Base-by-base conservation (phyloP, 2,797 vertebrate genomes). In the Bovichtus variegatus region DNA sequence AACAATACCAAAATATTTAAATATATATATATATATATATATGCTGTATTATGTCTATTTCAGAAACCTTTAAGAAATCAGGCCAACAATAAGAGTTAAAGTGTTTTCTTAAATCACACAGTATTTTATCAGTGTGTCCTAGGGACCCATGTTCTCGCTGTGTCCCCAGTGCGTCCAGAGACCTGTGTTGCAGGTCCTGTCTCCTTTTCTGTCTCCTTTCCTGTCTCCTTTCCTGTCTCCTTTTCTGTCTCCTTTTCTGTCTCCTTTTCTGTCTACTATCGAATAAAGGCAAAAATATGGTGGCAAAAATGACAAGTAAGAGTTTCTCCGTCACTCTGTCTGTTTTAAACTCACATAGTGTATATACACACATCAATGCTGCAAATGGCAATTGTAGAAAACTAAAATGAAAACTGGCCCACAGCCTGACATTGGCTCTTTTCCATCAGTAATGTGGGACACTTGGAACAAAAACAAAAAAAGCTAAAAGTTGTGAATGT, bases 361-460 rank as follows among this genome's bases (percentile, higher is more conserved):
- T 58, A 41, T 66, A 18, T 38, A 44, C 25, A 80, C 29, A 78
- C 57, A 71, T 70, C 70, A 71, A 21, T 64, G 38, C 70, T 74
- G 63, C 55, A 72, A 70, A 61, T 58, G 50, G 40, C 38, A 68
- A 36, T 50, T 68, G 60, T 59, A 9, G 23, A 86, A 81, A 78
- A 60, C 27, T 18, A 31, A 78, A 81, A 71, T 66, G 31, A 72
- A 84, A 82, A 46, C 74, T 89, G 86, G 85, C 88, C 75, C 21
- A 31, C 38, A 88, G 71, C 77, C 86, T 81, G 75, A 71, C 55
- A 73, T 69, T 88, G 90, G 91, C 84, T 80, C 43, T 74, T 79
- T 79, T 89, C 87, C 87, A 89, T 85, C 21, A 64, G 44, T 84
- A 82, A 92, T 87, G 86, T 89, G 77, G 88, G 82, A 78, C 80